Base-by-base conservation (phyloP, 2,888 invertebrate species). In the Clanis bilineata region DNA sequence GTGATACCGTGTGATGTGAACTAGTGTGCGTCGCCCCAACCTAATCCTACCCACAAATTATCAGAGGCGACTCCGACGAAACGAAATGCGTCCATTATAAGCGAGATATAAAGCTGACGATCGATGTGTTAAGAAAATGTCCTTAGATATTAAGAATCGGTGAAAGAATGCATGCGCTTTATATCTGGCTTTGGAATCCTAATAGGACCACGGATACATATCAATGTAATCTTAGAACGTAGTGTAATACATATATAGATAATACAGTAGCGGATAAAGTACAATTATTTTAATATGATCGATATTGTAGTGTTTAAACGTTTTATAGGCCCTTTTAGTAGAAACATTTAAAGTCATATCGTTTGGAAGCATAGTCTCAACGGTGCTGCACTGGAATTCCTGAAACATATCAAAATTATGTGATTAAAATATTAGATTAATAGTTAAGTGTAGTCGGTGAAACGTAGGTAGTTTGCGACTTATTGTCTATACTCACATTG, bases 101-200 rank as follows among this genome's bases (percentile, higher is more conserved):
- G 88, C 90, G 80, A 89, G 90, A 91, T 90, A 90, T 91, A 88
- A 92, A 90, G 88, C 90, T 82, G 76, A 79, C 76, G 77, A 77
- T 80, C 72, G 82, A 78, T 78, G 80, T 79, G 76, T 75, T 70
- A 74, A 73, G 70, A 68, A 74, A 73, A 76, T 79, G 79, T 83
- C 80, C 77, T 79, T 86, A 88, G 81, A 69, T 74, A 75, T 73
- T 80, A 84, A 82, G 81, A 85, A 84, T 83, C 81, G 81, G 83
- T 82, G 77, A 87, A 86, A 90, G 90, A 91, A 91, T 89, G 89
- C 82, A 88, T 86, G 82, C 91, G 91, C 92, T 92, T 91, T 90
- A 90, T 90, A 88, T 91, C 90, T 90, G 86, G 90, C 90, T 90
- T 90, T 86, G 83, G 80, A 81, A 86, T 87, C 90, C 92, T 87